These are phyloP conservation scores for Machimus atricapillus DNA, from an alignment of 2,888 invertebrate genomes.

Conservation along the genomic window DNA sequence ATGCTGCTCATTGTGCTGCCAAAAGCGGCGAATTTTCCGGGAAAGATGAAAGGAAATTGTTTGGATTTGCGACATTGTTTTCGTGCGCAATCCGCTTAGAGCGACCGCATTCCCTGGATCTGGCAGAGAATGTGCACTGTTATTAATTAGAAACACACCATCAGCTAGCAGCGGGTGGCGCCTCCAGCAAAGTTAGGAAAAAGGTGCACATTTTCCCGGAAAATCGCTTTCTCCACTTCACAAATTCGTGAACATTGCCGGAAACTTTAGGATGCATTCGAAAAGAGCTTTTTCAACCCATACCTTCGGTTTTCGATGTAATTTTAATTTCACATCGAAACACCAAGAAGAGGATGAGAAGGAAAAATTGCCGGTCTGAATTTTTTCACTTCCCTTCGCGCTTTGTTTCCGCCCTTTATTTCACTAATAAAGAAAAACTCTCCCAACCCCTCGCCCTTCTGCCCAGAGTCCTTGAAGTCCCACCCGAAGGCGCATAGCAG, in stretches of 20 bases:
- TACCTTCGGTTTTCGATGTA: background rate
- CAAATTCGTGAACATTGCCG: background rate
- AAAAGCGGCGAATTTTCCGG: background rate
- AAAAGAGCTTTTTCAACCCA: background rate
- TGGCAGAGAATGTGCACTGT: background rate
- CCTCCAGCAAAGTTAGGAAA: background rate
- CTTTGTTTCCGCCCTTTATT: background rate
- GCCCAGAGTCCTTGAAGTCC: background rate
- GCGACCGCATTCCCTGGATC: background rate
- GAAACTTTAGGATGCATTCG: background rate
- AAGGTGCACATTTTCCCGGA: background rate
- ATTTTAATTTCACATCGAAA: background rate
- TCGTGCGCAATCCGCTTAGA: background rate
- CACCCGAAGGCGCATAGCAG: background rate
- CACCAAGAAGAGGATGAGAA: background rate
- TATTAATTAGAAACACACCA: background rate
- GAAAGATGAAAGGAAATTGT: background rate
- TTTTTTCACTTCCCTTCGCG: background rate
- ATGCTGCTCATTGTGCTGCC: background rate
- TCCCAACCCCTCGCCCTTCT: background rate
- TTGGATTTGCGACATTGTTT: background rate
- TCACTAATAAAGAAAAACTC: background rate
- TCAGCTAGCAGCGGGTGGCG: background rate
- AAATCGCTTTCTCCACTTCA: background rate
- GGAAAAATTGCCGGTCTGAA: background rate